These are phyloP conservation scores for Pelobates fuscus DNA, from an alignment of 2,113 vertebrate species.

Conservation along the genomic window DNA sequence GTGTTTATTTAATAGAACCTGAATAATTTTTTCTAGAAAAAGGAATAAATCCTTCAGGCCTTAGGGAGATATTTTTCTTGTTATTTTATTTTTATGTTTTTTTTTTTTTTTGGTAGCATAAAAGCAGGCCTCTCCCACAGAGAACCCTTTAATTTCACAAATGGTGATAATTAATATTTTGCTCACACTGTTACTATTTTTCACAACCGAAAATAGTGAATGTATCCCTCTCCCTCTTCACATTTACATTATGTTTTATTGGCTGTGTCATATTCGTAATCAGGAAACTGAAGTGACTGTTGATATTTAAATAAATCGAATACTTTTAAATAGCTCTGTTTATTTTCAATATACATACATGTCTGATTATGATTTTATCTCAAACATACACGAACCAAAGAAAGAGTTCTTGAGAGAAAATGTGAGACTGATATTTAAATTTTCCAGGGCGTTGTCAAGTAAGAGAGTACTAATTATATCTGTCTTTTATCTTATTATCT, in stretches of 20 bases:
- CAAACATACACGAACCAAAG: not conserved
- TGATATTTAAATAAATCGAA: no score
- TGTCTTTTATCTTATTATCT: not conserved
- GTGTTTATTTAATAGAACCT: slow-evolving; percentile 20
- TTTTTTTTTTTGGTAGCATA: not conserved
- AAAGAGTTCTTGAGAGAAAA: not conserved
- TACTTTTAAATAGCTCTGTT: not conserved
- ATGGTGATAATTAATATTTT: not conserved
- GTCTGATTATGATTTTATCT: not conserved
- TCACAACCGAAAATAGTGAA: not conserved
- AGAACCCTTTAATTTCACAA: not conserved
- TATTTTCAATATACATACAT: not conserved
- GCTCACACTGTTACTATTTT: not conserved
- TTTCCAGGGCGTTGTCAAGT: slow-evolving; percentile 29
- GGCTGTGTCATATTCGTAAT: no score
- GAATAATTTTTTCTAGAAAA: slow-evolving; percentile 20
- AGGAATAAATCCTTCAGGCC: slow-evolving; percentile 25
- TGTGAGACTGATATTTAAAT: slow-evolving; percentile 5
- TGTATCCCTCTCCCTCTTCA: no score
- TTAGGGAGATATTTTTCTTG: not conserved
- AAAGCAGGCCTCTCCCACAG: slow-evolving; percentile 8
- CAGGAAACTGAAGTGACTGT: no score
- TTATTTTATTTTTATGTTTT: not conserved
- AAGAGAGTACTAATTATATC: slow-evolving; percentile 21
- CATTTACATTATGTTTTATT: no score